Evolutionary conservation across 1,140 invertebrate species (phyloP).

Genomic region (Zaprionus camerounensis): DNA sequence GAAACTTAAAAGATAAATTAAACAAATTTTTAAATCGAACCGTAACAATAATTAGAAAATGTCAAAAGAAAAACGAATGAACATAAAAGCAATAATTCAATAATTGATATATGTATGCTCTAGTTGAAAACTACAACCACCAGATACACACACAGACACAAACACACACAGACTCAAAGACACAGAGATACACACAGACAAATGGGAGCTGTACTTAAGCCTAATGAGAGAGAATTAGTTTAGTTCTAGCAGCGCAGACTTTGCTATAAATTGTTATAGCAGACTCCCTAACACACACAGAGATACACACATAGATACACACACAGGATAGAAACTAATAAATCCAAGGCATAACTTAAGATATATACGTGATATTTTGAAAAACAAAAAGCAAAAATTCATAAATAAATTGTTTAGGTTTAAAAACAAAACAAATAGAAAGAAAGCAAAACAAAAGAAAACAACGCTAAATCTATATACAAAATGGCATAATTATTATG

Average conservation of each 20-base stretch:
- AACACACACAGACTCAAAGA: not conserved
- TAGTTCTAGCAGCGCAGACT: conserved; percentile 15
- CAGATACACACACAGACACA: conserved; percentile 26
- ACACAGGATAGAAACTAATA: conserved; percentile 58
- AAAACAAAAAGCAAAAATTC: conserved; percentile 75
- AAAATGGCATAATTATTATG: conserved; percentile 69
- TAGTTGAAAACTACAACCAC: conserved; percentile 68
- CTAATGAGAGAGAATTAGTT: conserved; percentile 23
- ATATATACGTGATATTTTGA: conserved; percentile 83
- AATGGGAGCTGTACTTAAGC: conserved; percentile 42
- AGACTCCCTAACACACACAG: conserved; percentile 5
- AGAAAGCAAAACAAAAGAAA: conserved; percentile 14
- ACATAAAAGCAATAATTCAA: conserved; percentile 78
- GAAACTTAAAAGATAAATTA: conserved; percentile 29
- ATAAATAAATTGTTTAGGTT: conserved; percentile 80
- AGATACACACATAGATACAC: conserved; percentile 3
- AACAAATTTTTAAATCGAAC: conserved; percentile 74
- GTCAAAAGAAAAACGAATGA: conserved; percentile 52
- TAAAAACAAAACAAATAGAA: conserved; percentile 33
- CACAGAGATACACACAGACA: not conserved
- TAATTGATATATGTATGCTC: conserved; percentile 62
- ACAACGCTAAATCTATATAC: conserved; percentile 53
- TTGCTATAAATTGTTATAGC: conserved; percentile 6
- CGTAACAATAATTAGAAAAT: conserved; percentile 79
- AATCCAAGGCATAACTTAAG: conserved; percentile 83